Base-by-base conservation (phyloP, 2,797 vertebrate genomes). In the Delichon dasypus region DNA sequence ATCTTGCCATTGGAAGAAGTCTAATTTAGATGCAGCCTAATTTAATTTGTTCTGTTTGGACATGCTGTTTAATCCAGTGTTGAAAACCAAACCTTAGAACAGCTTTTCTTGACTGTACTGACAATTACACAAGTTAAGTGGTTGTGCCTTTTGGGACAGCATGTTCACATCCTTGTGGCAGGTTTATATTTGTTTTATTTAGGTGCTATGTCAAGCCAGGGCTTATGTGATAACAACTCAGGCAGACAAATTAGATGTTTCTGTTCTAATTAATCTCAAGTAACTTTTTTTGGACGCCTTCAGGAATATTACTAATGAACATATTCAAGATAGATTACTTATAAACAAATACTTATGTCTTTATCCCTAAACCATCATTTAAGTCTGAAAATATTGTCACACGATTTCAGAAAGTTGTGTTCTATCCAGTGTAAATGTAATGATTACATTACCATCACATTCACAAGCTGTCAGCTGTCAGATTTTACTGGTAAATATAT, bases 41-140 rank as follows among this genome's bases (percentile, higher is more conserved):
- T 98, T 97, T 96, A 97, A 98, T 98, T 97, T 97, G 92, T 90
- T 97, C 90, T 97, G 87, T 98, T 98, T 97, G 92, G 97, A 97
- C 82, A 94, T 95, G 95, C 85, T 94, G 77, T 95, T 65, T 95
- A 97, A 97, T 97, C 96, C 7, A 3, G 93, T 96, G 94, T 88
- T 94, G 94, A 96, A 96, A 97, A 97, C 94, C 85, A 94, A 91
- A 94, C 81, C 96, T 96, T 95, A 47, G 84, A 96, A 94, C 89
- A 94, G 90, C 76, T 96, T 93, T 95, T 93, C 94, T 94, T 96
- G 95, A 89, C 86, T 93, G 30, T 79, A 74, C 93, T 96, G 96
- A 96, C 97, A 97, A 94, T 97, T 95, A 94, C 54, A 51, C 17
- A 75, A 90, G 89, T 95, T 87, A 95, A 96, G 88, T 95, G 88